A percentile compares a stretch with the other conserved stretches of the same genome.
phyloP scores from a whole-genome alignment of 2,113 vertebrate genomes.

The Psammodynastes pulverulentus region DNA sequence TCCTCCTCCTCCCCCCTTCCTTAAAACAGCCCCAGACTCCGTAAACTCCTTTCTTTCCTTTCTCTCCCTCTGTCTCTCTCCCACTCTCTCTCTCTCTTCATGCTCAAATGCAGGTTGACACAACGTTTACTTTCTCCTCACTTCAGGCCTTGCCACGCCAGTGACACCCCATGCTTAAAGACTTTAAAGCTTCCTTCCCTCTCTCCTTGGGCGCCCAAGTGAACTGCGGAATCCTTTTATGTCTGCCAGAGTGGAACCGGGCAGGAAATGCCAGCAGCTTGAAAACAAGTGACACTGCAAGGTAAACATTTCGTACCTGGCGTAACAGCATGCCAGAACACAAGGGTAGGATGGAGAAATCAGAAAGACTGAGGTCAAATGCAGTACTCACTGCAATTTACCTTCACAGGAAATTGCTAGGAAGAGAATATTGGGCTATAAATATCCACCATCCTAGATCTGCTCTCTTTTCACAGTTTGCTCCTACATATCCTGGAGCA shows the following conservation, averaged over 20 bases:
- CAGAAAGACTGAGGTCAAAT: conserved; percentile 40
- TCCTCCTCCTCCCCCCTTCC: too few relatives aligned
- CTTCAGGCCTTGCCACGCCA: not conserved
- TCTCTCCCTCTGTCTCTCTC: too few relatives aligned
- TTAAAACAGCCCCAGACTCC: not conserved
- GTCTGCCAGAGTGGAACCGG: not conserved
- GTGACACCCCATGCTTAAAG: not conserved
- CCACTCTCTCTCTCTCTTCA: too few relatives aligned
- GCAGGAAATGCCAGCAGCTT: not conserved
- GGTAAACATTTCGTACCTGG: conserved; percentile 27
- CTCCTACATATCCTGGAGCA: not conserved
- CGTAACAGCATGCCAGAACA: conserved; percentile 13
- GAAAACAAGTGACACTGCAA: conserved; percentile 36
- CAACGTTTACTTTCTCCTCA: not conserved
- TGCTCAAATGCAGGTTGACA: conserved; percentile 12
- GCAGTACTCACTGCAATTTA: not conserved
- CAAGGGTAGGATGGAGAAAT: conserved; percentile 25
- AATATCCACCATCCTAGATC: not conserved
- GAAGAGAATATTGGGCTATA: not conserved
- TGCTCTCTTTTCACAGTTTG: not conserved
- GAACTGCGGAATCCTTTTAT: conserved; percentile 15
- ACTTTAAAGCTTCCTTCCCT: conserved; percentile 2
- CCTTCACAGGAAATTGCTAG: conserved; percentile 24
- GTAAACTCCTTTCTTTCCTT: not conserved
- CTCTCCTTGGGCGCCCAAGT: conserved; percentile 8